Percentiles rank a stretch among this genome's conserved stretches.
phyloP scores from a whole-genome alignment of 1,140 invertebrate species.

The Drosophila willistoni region DNA sequence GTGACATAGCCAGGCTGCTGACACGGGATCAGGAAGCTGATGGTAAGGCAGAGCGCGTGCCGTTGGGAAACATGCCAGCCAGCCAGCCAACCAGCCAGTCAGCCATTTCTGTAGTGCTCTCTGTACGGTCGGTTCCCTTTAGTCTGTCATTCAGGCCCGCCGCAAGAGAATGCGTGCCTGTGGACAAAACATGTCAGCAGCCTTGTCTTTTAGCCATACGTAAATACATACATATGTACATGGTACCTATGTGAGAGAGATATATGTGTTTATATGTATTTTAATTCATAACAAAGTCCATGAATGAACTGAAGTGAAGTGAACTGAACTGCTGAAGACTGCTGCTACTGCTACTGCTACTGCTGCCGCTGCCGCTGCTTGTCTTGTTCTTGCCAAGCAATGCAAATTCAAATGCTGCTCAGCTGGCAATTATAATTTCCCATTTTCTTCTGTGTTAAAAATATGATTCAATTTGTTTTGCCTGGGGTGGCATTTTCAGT shows the following conservation, averaged over 20 bases:
- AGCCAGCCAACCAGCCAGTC: constrained; percentile 19
- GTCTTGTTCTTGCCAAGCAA: constrained; percentile 1
- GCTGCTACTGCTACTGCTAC: background rate
- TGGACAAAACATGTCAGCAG: constrained; percentile 80
- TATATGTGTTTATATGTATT: constrained; percentile 18
- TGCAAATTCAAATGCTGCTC: constrained; percentile 54
- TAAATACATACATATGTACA: background rate
- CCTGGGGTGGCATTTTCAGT: constrained; percentile 23
- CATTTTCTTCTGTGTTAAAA: constrained; percentile 71
- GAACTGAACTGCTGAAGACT: constrained; percentile 4
- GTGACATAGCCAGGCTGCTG: constrained; percentile 67
- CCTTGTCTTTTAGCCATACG: constrained; percentile 50
- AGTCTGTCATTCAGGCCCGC: constrained; percentile 47
- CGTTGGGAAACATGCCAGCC: constrained; percentile 77
- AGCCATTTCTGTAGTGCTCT: constrained; percentile 24
- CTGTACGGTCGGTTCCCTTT: constrained; percentile 32
- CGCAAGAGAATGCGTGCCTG: constrained; percentile 79
- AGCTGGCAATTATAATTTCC: constrained; percentile 79
- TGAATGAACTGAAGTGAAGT: constrained; percentile 66
- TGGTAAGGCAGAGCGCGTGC: constrained; percentile 58
- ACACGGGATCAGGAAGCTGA: constrained; percentile 35
- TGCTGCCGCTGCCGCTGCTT: background rate
- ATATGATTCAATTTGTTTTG: constrained; percentile 76
- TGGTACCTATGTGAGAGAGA: background rate
- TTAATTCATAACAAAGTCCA: constrained; percentile 59